These are phyloP conservation scores for Alcis repandata DNA, from an alignment of 2,888 invertebrate genomes.

Conservation along the genomic window DNA sequence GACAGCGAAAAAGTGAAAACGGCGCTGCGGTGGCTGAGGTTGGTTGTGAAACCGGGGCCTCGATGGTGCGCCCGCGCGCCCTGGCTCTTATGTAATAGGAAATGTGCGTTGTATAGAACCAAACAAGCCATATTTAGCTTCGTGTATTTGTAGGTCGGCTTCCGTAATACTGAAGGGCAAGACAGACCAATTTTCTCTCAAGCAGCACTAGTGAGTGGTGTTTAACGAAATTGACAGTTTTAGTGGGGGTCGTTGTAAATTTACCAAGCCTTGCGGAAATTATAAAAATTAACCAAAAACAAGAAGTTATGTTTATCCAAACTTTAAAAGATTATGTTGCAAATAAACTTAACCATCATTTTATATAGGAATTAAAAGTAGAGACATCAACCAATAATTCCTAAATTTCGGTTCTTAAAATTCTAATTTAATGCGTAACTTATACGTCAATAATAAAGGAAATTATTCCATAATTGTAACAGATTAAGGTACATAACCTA, in stretches of 20 bases:
- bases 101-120: constrained; percentile 60
- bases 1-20: constrained; percentile 87
- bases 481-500: too few species aligned
- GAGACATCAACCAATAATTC: too few species aligned
- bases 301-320: neutral
- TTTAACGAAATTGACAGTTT: too few species aligned
- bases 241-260: too few species aligned
- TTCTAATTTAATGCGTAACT: too few species aligned
- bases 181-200: neutral
- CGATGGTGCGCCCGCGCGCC: constrained; percentile 62
- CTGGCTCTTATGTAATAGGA: constrained; percentile 72
- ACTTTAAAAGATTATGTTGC: too few species aligned
- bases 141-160: constrained; percentile 45
- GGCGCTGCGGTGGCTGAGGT: constrained; percentile 74
- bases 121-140: constrained; percentile 51
- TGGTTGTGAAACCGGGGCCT: constrained; percentile 80
- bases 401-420: too few species aligned
- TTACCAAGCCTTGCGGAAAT: constrained; percentile 11
- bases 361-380: too few species aligned
- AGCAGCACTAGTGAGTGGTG: too few species aligned
- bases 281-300: neutral
- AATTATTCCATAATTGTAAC: too few species aligned
- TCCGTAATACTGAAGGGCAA: constrained; percentile 46
- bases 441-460: too few species aligned
- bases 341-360: too few species aligned